Evolutionary conservation across 2,888 invertebrate genomes (phyloP).

Genomic region (Dicranocentrus wangi): DNA sequence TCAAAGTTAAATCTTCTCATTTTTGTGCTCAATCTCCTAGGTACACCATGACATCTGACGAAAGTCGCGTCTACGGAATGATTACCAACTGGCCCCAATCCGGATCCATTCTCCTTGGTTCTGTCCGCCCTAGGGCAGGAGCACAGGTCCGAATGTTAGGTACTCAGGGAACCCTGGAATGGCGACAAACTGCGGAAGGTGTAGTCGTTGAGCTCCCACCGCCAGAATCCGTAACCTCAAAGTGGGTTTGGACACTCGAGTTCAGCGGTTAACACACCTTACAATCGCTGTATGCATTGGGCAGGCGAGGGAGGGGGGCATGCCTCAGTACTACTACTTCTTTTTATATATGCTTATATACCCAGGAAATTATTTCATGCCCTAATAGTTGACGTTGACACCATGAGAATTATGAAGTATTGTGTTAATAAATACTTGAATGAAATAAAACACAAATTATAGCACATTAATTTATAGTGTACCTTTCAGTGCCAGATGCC

Average conservation of each 20-base stretch:
- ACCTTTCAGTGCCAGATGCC: no score
- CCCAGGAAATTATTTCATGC: no score
- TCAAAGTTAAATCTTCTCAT: background rate
- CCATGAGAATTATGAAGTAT: no score
- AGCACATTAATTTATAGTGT: no score
- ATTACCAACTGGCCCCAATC: conserved; percentile 74
- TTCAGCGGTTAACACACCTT: no score
- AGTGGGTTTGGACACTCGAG: conserved; percentile 71
- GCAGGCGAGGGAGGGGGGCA: no score
- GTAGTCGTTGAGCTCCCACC: conserved; percentile 35
- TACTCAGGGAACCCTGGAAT: conserved; percentile 8
- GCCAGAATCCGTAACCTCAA: conserved; percentile 41
- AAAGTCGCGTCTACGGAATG: conserved; percentile 74
- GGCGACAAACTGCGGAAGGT: conserved; percentile 9
- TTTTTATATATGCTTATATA: no score
- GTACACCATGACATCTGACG: conserved; percentile 66
- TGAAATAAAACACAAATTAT: no score
- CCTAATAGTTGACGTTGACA: no score
- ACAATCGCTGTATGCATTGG: no score
- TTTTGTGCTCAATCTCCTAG: conserved; percentile 21
- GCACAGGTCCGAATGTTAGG: conserved; percentile 53
- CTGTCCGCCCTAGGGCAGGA: conserved; percentile 71
- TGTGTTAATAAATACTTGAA: no score
- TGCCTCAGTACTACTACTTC: no score
- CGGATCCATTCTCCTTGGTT: conserved; percentile 67